Conservation (phyloP, 2,888 invertebrate genomes). For the Metallyticus violacea region DNA sequence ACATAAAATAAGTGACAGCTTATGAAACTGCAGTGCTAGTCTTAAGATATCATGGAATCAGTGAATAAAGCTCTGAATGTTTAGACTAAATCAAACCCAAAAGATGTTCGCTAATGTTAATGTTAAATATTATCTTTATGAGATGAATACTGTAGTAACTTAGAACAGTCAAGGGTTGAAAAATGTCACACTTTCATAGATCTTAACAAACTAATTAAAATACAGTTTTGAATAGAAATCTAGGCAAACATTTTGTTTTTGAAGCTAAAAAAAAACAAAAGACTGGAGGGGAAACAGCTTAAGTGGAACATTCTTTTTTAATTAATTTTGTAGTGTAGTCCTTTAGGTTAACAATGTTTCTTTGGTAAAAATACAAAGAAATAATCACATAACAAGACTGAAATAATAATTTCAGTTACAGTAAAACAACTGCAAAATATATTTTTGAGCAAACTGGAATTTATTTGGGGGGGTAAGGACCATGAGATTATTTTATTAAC, state of each 20-base stretch:
- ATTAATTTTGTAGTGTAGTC: background rate
- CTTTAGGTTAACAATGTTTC: background rate
- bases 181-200: background rate
- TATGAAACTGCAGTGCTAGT: background rate
- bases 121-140: no score
- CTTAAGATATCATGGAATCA: background rate
- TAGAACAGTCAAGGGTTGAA: no score
- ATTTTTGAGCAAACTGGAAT: no score
- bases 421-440: no score
- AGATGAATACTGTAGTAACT: background rate
- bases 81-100: background rate
- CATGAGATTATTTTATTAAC: no score
- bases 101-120: background rate
- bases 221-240: background rate
- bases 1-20: background rate
- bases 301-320: background rate
- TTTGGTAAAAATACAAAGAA: background rate
- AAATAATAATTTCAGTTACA: background rate
- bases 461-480: no score
- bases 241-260: background rate
- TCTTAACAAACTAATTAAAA: background rate
- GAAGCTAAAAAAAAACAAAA: background rate
- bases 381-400: no score
- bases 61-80: background rate
- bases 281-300: no score